Percentiles rank a stretch among this genome's conserved stretches.
Conservation (phyloP, 92 coral and sea anemone species). For the Phenganax subtilis region DNA sequence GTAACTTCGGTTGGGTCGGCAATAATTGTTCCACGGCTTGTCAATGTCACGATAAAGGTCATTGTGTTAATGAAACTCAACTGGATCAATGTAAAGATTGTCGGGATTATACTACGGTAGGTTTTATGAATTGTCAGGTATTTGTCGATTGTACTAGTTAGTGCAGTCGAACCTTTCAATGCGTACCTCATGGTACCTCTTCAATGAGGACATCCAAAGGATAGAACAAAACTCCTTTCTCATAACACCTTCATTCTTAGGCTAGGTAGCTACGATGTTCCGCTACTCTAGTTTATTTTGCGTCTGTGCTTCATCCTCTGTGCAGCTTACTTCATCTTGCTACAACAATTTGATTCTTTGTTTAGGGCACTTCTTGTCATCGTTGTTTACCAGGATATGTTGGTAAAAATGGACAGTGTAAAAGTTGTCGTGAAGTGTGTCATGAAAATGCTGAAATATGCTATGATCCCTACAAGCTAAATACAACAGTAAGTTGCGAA, state of each 20-base stretch:
- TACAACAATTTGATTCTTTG: background rate
- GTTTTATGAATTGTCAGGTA: background rate
- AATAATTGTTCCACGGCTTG: constrained; percentile 68
- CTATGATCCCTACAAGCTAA: constrained; percentile 51
- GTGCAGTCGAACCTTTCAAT: background rate
- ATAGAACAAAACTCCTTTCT: too few species aligned
- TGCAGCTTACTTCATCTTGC: background rate
- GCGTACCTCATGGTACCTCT: too few species aligned
- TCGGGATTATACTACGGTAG: constrained; percentile 73
- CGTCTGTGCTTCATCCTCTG: background rate
- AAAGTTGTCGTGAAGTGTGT: constrained; percentile 64
- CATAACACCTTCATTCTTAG: too few species aligned
- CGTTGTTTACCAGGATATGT: constrained; percentile 80
- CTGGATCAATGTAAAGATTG: constrained; percentile 67
- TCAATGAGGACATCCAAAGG: too few species aligned
- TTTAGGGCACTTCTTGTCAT: constrained; percentile 75
- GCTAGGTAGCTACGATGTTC: too few species aligned
- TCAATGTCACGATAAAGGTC: constrained; percentile 75
- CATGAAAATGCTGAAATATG: constrained; percentile 70
- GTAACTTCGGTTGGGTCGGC: constrained; percentile 88
- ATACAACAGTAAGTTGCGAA: constrained; percentile 39
- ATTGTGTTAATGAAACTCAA: constrained; percentile 64
- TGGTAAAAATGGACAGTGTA: constrained; percentile 78
- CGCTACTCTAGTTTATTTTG: too few species aligned
- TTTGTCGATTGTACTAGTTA: background rate